Conservation (phyloP, 2,113 vertebrate genomes). For the Trinectes maculatus region DNA sequence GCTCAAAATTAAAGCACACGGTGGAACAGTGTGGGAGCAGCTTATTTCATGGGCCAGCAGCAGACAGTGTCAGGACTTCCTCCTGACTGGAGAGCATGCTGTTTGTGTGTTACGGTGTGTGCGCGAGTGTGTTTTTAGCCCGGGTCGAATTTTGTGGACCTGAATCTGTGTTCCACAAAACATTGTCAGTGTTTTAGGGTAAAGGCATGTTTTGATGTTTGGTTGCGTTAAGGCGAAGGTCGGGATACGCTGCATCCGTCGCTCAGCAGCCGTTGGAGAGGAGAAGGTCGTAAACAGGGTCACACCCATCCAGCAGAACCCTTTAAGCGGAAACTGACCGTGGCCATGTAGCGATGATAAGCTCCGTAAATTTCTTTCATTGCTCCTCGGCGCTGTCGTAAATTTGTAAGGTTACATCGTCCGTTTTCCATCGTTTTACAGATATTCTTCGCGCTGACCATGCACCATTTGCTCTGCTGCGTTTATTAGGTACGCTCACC, state of each 20-base stretch:
- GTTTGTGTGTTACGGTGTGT: conserved; percentile 19
- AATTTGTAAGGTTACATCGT: neutral
- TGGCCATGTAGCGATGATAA: conserved; percentile 30
- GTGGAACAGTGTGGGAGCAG: conserved; percentile 72
- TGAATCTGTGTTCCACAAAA: too few relatives aligned
- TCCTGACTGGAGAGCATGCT: conserved; percentile 43
- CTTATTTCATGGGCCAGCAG: conserved; percentile 78
- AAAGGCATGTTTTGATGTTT: neutral
- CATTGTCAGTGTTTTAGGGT: neutral
- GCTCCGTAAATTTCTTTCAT: conserved; percentile 12
- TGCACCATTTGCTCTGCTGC: conserved; percentile 1
- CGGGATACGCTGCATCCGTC: too few relatives aligned
- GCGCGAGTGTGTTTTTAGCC: conserved; percentile 21
- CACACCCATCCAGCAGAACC: conserved; percentile 44
- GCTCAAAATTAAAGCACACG: conserved; percentile 77
- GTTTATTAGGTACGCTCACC: conserved; percentile 13
- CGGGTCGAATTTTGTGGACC: neutral
- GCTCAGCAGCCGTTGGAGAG: too few relatives aligned
- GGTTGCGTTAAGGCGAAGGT: too few relatives aligned
- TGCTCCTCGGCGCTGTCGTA: neutral
- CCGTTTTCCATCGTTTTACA: conserved; percentile 6
- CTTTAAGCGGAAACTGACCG: conserved; percentile 35
- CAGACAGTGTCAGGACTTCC: conserved; percentile 71
- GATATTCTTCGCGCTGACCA: conserved; percentile 1
- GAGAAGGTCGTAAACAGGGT: conserved; percentile 53